Evolutionary conservation across 2,888 invertebrate species (phyloP), one percentile per base, ranked within the genome.

Genomic region (Brachylomia viminalis): DNA sequence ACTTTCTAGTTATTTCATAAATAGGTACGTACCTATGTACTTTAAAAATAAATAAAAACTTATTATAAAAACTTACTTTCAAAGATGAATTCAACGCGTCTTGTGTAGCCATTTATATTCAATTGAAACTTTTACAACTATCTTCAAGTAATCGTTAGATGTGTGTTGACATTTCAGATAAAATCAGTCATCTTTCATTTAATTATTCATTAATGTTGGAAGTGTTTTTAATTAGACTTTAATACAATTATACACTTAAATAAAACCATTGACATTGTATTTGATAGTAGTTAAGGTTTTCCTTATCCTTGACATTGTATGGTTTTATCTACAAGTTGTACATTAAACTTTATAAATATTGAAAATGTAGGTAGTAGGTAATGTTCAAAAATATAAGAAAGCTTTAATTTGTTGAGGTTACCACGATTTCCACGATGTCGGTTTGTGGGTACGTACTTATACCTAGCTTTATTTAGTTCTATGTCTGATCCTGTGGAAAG

Each of bases 51-150:
- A n/a, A n/a, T n/a, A n/a, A n/a, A n/a, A n/a, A n/a, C n/a, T n/a
- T n/a, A n/a, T n/a, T n/a, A n/a, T n/a, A n/a, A n/a, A n/a, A n/a
- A n/a, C n/a, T n/a, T n/a, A n/a, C n/a, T 11, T 56, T 17, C 20
- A 49, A 78, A 58, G 15, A 67, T 23, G 23, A 49, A 64, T 64
- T 47, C 47, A 52, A 27, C 49, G n/a, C 4, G n/a, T 23, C 42
- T 20, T 11, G 23, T 58, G 52, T 38, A 42, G n/a, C 30, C 54
- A 45, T 30, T 72, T 54, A 45, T 56, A 56, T 54, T 38, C 33
- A 45, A 82, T 54, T 27, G 27, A 49, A 80, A 86, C 45, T 67
- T 69, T 20, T 56, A 58, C n/a, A 80, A 80, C 75, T 62, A 67
- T 72, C 58, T 20, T 67, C 47, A 77, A 77, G 61, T 75, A n/a